phyloP scores from a whole-genome alignment of 2,797 vertebrate species.

The Alfaro cultratus region DNA sequence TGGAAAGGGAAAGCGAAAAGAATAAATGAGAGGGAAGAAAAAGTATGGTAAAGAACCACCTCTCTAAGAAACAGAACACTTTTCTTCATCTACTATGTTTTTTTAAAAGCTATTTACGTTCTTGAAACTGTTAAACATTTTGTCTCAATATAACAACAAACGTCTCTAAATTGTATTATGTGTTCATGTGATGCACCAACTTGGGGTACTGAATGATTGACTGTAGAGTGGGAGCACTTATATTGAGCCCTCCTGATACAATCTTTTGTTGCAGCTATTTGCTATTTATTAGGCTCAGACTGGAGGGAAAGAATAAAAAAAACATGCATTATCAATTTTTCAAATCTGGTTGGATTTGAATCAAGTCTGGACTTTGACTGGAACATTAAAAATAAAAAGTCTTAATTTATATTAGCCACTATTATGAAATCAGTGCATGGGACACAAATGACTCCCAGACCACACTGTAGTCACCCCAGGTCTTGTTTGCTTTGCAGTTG shows the following conservation, averaged over 20 bases:
- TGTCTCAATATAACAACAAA: background rate
- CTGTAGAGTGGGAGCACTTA: background rate
- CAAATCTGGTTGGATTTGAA: background rate
- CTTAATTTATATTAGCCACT: background rate
- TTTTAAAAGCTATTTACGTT: background rate
- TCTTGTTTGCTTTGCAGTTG: background rate
- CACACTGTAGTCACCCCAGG: no score
- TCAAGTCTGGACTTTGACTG: background rate
- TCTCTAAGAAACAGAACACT: background rate
- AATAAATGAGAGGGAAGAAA: conserved; percentile 34
- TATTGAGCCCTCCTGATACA: no score
- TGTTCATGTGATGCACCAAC: background rate
- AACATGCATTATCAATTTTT: background rate
- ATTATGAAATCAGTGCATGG: background rate
- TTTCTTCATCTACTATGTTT: background rate
- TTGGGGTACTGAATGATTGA: background rate
- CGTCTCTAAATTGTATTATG: background rate
- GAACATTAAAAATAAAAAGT: background rate
- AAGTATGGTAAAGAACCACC: background rate
- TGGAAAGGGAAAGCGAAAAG: conserved; percentile 22
- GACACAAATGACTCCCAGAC: background rate
- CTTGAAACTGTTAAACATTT: background rate
- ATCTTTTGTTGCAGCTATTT: background rate
- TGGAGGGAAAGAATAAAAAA: background rate
- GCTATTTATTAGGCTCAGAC: background rate